Evolutionary conservation across 2,797 vertebrate species (phyloP), one percentile per base, ranked within the genome.

Genomic region (Delichon dasypus): DNA sequence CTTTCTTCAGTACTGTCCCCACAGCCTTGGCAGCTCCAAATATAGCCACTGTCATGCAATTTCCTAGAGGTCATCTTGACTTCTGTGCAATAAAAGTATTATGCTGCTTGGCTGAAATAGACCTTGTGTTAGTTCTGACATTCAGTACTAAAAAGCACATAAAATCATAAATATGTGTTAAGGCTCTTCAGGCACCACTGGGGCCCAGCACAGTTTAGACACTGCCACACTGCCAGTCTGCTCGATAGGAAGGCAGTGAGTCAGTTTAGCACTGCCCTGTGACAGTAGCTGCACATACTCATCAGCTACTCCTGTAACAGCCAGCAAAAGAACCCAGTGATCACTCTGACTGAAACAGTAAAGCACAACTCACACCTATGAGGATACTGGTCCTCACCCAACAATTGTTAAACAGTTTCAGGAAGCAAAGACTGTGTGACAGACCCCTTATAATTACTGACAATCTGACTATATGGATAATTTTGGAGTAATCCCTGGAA

Each of bases 381-480:
- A 30, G 10, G 16, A 17, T 68, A 16, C 27, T 82, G 65, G 40
- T 21, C 10, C 20, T 17, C n/a, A 22, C 48, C 11, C 17, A 79
- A 40, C 57, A 51, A n/a, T 3, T 76, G 1, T 36, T 66, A 30
- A 14, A 70, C 9, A 36, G 9, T 36, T 75, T 61, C 73, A 55
- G 22, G 17, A 32, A 50, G 18, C 16, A 32, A 50, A 62, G 22
- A 36, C 7, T 25, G 12, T 30, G 5, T 54, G 50, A 54, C 11
- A 67, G 5, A 44, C 13, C 22, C 22, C 17, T 86, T 60, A 62
- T 13, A 76, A 16, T 7, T 36, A 61, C 29, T 88, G 57, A 25
- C 5, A 57, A 9, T 32, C 23, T 78, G 38, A 50, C 23, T 0
- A 0, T 34, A 42, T 1, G 8, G 34, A 51, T 67, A 79, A 30